Conservation (phyloP, 2,113 vertebrate genomes). For the Plecturocebus donacophilus region DNA sequence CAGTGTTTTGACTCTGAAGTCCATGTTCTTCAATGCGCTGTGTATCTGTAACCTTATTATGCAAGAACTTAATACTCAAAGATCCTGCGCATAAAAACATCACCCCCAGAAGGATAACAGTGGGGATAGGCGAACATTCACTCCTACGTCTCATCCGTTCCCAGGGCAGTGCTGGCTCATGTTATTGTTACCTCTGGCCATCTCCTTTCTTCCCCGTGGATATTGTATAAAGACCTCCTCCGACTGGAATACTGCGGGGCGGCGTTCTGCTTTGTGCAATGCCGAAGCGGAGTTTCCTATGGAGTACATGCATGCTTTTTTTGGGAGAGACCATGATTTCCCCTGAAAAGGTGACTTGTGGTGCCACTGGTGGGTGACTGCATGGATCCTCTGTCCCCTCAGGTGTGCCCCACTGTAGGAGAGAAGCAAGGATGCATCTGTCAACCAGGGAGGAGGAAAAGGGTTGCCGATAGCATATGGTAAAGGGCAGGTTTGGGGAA, state of each 20-base stretch:
- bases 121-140: not conserved
- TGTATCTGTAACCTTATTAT: not conserved
- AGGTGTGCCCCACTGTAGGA: not conserved
- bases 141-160: not conserved
- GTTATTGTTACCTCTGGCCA: not conserved
- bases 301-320: not conserved
- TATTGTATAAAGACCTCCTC: not conserved
- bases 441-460: accelerated
- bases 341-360: not conserved
- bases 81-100: not conserved
- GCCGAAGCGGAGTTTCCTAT: not conserved
- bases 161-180: too few relatives aligned
- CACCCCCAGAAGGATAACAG: too few relatives aligned
- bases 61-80: not conserved
- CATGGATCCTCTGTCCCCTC: not conserved
- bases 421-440: accelerated
- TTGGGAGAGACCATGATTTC: not conserved
- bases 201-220: not conserved
- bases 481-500: not conserved
- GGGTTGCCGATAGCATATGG: not conserved
- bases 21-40: not conserved
- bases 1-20: not conserved
- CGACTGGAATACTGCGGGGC: not conserved
- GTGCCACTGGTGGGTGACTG: not conserved
- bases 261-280: not conserved